Evolutionary conservation across 2,797 vertebrate species (phyloP), one percentile per base, ranked within the genome.

Genomic region (Botia kubotai): DNA sequence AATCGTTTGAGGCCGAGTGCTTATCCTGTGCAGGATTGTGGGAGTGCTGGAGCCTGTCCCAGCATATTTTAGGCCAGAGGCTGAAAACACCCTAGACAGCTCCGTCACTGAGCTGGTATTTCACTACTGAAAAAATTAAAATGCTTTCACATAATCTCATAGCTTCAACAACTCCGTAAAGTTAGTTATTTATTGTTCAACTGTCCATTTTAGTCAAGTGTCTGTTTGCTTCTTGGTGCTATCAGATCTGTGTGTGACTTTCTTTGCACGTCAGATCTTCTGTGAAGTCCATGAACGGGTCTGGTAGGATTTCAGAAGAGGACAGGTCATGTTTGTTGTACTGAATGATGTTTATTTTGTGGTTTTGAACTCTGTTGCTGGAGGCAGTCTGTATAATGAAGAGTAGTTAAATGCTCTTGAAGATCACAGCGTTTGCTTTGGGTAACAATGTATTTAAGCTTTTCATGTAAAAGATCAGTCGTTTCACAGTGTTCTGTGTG

Each of bases 201-300:
- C 39, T 43, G 39, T 8, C 39, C 39, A 43, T 43, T 43, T 43
- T 8, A 10, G 3, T 43, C 23, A 26, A 26, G 23, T 26, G 23
- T 1, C 23, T 26, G 23, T 26, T 26, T 26, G 23, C 23, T 26
- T 26, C 23, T 26, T 26, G 23, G 6, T 43, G 6, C 39, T 43
- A 43, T 43, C 39, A 43, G 39, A 43, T 7, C 4, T 43, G 39
- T 6, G 10, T 5, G 39, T 39, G 8, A 43, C 6, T 43, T 7
- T 17, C 60, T 67, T 11, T 48, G 77, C 81, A 72, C 55, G 60
- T 55, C 67, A 8, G 50, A 48, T 13, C 23, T 75, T 65, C 55
- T 69, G 75, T n/a, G 58, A 70, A 75, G 57, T 39, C 17, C 63
- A 50, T 17, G 0, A 83, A 80, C 77, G 23, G 36, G 72, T 75